These are phyloP conservation scores for Amniataba percoides DNA, from an alignment of 2,797 vertebrate genomes.

Conservation along the genomic window DNA sequence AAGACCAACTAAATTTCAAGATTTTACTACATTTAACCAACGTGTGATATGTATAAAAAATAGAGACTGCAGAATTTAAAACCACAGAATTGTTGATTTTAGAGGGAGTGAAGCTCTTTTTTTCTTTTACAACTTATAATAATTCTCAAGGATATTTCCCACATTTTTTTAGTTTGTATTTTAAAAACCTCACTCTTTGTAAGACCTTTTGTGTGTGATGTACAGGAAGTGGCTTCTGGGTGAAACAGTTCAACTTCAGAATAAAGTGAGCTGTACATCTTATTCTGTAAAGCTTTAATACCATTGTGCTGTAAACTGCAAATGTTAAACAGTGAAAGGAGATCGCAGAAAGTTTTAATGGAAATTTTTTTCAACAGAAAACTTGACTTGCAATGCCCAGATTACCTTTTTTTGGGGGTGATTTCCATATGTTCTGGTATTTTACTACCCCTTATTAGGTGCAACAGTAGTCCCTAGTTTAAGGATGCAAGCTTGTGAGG, in stretches of 20 bases:
- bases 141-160: too few species aligned
- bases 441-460: conserved; percentile 7
- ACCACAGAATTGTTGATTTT: conserved; percentile 10
- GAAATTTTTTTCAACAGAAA: not conserved
- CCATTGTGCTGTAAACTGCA: not conserved
- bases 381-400: not conserved
- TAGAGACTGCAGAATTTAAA: conserved; percentile 20
- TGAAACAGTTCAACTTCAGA: not conserved
- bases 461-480: not conserved
- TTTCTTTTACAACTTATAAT: too few species aligned
- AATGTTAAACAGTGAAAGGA: conserved; percentile 6
- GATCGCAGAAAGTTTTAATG: not conserved
- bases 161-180: conserved; percentile 13
- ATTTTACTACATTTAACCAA: conserved; percentile 5
- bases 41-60: conserved; percentile 9
- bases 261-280: not conserved
- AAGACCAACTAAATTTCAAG: conserved; percentile 9
- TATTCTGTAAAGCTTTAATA: not conserved
- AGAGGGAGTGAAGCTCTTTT: not conserved
- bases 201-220: not conserved
- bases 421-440: conserved; percentile 8
- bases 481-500: not conserved
- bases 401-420: not conserved
- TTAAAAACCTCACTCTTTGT: conserved; percentile 5
- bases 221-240: not conserved